A percentile compares a stretch with the other conserved stretches of the same genome.
phyloP scores from a whole-genome alignment of 2,797 vertebrate genomes.

The Morus bassanus region DNA sequence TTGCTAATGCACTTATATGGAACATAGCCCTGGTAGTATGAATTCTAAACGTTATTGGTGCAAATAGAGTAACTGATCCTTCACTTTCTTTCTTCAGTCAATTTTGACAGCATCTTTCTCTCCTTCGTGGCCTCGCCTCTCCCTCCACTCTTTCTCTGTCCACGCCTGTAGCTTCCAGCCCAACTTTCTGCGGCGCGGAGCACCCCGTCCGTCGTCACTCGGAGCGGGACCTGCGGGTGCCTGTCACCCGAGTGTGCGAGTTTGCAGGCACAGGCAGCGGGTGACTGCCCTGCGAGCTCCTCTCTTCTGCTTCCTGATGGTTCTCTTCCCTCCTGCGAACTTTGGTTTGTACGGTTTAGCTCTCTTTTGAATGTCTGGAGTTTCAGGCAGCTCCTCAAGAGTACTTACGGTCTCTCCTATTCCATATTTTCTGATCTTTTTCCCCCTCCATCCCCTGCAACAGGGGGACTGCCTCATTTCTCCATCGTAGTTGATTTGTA shows the following conservation, averaged over 20 bases:
- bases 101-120: background rate
- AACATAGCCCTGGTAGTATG: background rate
- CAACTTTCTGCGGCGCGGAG: accelerated
- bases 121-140: background rate
- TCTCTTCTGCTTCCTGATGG: background rate
- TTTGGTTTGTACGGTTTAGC: background rate
- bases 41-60: background rate
- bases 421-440: background rate
- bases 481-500: background rate
- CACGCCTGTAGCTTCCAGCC: background rate
- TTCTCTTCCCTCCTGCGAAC: background rate
- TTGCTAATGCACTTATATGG: background rate
- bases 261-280: accelerated
- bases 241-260: accelerated
- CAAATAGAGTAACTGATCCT: background rate
- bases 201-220: accelerated
- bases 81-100: background rate
- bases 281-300: background rate
- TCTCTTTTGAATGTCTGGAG: background rate
- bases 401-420: background rate
- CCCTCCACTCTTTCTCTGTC: background rate
- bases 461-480: background rate
- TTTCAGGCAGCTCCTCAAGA: background rate
- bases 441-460: background rate
- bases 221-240: accelerated